These are phyloP conservation scores for Adelosebastes latens DNA, from an alignment of 2,797 vertebrate species.

Conservation along the genomic window DNA sequence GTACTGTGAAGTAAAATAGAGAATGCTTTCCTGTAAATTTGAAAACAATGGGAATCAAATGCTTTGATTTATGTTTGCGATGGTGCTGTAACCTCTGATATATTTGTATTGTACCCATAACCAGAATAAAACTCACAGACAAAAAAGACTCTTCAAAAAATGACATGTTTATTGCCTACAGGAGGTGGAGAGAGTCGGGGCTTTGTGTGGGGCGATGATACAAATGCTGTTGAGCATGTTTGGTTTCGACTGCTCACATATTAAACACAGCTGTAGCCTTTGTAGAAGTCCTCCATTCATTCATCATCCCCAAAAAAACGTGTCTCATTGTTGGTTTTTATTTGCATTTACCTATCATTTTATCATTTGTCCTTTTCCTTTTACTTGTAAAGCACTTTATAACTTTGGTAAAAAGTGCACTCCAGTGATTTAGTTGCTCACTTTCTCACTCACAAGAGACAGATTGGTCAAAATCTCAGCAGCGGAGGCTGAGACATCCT, in stretches of 20 bases:
- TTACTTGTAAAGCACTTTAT: neutral
- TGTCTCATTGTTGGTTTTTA: neutral
- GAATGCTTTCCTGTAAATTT: neutral
- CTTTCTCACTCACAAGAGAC: no score
- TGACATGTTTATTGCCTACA: conserved; percentile 58
- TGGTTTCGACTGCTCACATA: conserved; percentile 25
- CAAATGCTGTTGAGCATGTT: conserved; percentile 24
- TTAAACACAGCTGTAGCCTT: conserved; percentile 13
- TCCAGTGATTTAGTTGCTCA: neutral
- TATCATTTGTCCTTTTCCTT: neutral
- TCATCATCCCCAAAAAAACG: neutral
- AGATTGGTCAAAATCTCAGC: neutral
- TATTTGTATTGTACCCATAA: neutral
- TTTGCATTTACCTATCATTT: neutral
- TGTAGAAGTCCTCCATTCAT: conserved; percentile 13
- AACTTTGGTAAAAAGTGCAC: neutral
- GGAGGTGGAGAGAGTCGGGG: neutral
- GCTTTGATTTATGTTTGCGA: neutral
- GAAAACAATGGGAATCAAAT: neutral
- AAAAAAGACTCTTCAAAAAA: conserved; percentile 9
- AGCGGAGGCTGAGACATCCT: no score
- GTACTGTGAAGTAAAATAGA: neutral
- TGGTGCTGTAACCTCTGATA: neutral
- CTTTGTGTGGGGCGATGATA: conserved; percentile 2
- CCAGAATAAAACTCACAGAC: conserved; percentile 35